A percentile compares a stretch with the other conserved stretches of the same genome.
phyloP scores from a whole-genome alignment of 30 jellyfish, hydroid and myxozoan genomes.

The Nemopilema nomurai region DNA sequence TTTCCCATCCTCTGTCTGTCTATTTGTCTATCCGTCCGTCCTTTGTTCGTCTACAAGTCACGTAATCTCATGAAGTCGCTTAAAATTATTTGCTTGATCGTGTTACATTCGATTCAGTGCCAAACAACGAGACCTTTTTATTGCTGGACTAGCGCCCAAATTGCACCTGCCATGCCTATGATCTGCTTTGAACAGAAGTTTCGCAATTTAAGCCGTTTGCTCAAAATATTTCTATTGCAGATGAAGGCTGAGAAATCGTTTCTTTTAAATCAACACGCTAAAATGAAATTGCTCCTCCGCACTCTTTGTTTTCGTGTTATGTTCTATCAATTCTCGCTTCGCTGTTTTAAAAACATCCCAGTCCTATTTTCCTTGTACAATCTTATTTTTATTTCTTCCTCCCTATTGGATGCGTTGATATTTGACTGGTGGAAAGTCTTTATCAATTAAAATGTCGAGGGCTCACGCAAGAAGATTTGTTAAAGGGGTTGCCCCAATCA shows the following conservation, averaged over 20 bases:
- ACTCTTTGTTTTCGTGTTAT: not conserved
- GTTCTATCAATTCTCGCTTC: not conserved
- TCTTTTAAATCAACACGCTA: not conserved
- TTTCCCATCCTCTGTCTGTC: too few relatives aligned
- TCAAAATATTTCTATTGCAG: not conserved
- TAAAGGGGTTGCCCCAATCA: too few relatives aligned
- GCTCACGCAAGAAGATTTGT: too few relatives aligned
- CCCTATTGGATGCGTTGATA: too few relatives aligned
- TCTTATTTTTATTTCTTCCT: too few relatives aligned
- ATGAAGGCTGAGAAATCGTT: not conserved
- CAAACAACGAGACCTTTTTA: not conserved
- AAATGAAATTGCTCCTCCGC: not conserved
- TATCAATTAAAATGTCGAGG: too few relatives aligned
- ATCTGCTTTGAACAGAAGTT: not conserved
- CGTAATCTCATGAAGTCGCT: not conserved
- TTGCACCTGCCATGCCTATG: not conserved
- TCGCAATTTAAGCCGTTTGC: not conserved
- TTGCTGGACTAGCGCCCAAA: not conserved
- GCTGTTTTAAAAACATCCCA: too few relatives aligned
- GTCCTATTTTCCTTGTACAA: too few relatives aligned
- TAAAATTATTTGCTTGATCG: not conserved
- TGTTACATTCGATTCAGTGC: not conserved
- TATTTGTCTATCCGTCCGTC: not conserved
- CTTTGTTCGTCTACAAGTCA: not conserved
- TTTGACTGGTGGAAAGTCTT: too few relatives aligned